Conservation (phyloP, 2,797 vertebrate genomes). For the Melanotaenia boesemani region DNA sequence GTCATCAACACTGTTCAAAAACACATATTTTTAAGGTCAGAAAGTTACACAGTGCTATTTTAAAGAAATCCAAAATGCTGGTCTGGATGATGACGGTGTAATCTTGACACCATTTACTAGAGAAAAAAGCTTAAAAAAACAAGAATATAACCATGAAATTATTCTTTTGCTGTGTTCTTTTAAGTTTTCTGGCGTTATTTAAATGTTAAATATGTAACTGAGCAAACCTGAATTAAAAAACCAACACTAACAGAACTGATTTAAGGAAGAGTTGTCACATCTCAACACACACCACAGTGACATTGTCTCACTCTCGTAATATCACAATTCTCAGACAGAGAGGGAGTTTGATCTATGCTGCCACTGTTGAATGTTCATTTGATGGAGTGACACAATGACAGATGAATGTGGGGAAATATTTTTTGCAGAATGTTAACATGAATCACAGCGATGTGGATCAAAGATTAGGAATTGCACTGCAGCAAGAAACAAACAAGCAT, state of each 20-base stretch:
- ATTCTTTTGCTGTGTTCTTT: too few relatives aligned
- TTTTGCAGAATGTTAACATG: conserved; percentile 44
- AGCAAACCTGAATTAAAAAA: background rate
- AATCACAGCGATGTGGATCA: conserved; percentile 44
- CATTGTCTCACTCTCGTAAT: background rate
- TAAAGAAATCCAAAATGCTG: too few relatives aligned
- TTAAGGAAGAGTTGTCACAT: background rate
- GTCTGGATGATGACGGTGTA: too few relatives aligned
- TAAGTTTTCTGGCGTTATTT: background rate
- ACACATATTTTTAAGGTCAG: too few relatives aligned
- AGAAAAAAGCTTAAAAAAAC: background rate
- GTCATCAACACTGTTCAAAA: too few relatives aligned
- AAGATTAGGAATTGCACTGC: conserved; percentile 18
- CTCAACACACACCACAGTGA: background rate
- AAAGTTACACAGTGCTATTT: too few relatives aligned
- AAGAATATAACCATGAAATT: too few relatives aligned
- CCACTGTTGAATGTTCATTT: conserved; percentile 3
- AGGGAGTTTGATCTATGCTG: background rate
- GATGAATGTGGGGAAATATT: conserved; percentile 15
- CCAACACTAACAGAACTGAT: background rate
- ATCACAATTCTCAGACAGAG: background rate
- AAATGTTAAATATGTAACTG: background rate
- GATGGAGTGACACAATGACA: background rate
- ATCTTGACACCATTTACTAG: background rate
- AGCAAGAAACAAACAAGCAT: conserved; percentile 27